Conservation (phyloP, 2,113 vertebrate genomes). For the Anguilla rostrata region DNA sequence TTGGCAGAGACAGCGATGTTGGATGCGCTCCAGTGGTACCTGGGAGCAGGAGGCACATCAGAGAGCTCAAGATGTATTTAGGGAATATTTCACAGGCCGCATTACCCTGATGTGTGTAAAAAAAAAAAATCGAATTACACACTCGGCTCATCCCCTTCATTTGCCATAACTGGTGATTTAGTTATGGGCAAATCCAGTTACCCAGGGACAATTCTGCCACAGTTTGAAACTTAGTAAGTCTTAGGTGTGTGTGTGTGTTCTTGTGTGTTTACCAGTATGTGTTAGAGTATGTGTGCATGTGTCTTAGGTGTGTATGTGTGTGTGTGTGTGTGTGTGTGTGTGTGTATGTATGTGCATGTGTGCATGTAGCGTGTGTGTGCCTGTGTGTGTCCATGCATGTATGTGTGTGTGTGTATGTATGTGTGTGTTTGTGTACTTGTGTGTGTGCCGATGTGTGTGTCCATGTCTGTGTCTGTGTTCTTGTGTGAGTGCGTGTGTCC, state of each 20-base stretch:
- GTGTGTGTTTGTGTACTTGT: not conserved
- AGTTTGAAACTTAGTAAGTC: not conserved
- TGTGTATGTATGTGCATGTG: too few species aligned
- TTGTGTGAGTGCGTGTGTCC: too few species aligned
- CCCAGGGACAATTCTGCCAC: not conserved
- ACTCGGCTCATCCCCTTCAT: not conserved
- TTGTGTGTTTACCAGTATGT: too few species aligned
- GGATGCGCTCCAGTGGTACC: not conserved
- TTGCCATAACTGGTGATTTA: not conserved
- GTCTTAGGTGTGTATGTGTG: too few species aligned
- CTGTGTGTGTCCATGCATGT: not conserved
- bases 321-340: too few species aligned
- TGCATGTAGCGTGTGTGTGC: too few species aligned
- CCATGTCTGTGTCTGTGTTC: too few species aligned
- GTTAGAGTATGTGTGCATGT: too few species aligned
- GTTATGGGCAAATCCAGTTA: not conserved
- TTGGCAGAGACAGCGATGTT: not conserved
- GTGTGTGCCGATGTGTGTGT: too few species aligned
- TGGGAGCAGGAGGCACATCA: not conserved
- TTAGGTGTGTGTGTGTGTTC: not conserved
- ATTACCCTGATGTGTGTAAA: not conserved
- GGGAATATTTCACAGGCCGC: not conserved
- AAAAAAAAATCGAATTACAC: not conserved
- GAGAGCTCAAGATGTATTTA: not conserved
- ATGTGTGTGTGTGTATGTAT: constrained; percentile 6